Percentiles rank a stretch among this genome's conserved stretches.
Evolutionary conservation across 2,797 vertebrate species (phyloP).

Genomic region (Chlorospingus semifuscus): DNA sequence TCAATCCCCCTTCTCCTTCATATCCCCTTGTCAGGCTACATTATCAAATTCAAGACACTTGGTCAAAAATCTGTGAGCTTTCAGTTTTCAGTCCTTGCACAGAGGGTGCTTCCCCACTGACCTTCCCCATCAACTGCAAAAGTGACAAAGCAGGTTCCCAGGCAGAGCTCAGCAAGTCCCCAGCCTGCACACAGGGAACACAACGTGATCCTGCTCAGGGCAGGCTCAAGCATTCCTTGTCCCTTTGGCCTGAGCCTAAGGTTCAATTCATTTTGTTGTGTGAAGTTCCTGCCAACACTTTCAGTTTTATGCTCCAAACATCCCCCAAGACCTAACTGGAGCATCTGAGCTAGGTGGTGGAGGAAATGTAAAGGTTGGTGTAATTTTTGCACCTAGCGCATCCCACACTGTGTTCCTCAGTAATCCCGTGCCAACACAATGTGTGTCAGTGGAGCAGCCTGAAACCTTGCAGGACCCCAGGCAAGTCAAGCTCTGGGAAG

Average conservation of each 20-base stretch:
- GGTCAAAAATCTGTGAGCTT: neutral
- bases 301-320: neutral
- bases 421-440: neutral
- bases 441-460: constrained; percentile 48
- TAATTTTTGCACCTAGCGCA: neutral
- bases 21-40: neutral
- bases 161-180: neutral
- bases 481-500: neutral
- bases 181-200: neutral
- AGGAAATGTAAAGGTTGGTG: constrained; percentile 16
- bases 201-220: neutral
- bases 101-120: neutral
- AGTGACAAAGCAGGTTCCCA: neutral
- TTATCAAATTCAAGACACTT: neutral
- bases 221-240: neutral
- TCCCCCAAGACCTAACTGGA: neutral
- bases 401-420: neutral
- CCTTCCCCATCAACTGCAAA: neutral
- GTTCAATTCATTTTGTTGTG: neutral
- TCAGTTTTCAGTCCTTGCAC: neutral
- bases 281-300: neutral
- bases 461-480: neutral
- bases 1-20: neutral
- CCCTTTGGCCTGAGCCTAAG: neutral
- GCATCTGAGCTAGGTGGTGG: neutral